Evolutionary conservation across 2,113 vertebrate genomes (phyloP).

Genomic region (Reinhardtius hippoglossoides): DNA sequence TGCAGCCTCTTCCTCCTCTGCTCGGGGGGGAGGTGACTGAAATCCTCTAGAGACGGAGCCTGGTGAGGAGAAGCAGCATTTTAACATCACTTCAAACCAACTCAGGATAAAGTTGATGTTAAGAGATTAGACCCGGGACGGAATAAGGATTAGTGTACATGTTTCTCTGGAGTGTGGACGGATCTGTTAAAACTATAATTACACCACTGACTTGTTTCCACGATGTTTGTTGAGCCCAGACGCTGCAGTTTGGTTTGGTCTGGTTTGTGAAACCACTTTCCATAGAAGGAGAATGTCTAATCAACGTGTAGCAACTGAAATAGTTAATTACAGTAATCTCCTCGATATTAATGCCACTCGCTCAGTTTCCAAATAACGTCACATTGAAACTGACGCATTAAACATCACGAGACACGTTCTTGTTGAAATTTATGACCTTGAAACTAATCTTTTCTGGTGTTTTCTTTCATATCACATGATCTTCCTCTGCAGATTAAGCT

Average conservation of each 20-base stretch:
- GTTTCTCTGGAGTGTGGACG: background rate
- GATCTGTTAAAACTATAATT: background rate
- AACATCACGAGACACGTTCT: too few species aligned
- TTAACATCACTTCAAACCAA: background rate
- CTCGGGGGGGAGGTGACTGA: conserved; percentile 97
- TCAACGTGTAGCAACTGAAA: background rate
- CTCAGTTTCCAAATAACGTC: background rate
- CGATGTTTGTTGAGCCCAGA: background rate
- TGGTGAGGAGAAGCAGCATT: conserved; percentile 62
- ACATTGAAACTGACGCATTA: too few species aligned
- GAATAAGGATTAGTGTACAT: background rate
- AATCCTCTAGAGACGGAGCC: conserved; percentile 95
- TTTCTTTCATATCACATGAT: too few species aligned
- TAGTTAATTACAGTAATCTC: background rate
- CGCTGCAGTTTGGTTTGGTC: background rate
- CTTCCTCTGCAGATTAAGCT: too few species aligned
- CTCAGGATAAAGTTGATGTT: background rate
- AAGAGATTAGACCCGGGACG: too few species aligned
- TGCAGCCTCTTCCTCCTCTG: conserved; percentile 97
- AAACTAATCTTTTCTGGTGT: too few species aligned
- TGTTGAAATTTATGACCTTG: too few species aligned
- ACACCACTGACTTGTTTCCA: background rate
- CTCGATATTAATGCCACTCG: background rate
- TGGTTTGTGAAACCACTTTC: background rate
- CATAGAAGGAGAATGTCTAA: background rate